Base-by-base conservation (phyloP, 1,140 invertebrate genomes). In the Drosophila arizonae region DNA sequence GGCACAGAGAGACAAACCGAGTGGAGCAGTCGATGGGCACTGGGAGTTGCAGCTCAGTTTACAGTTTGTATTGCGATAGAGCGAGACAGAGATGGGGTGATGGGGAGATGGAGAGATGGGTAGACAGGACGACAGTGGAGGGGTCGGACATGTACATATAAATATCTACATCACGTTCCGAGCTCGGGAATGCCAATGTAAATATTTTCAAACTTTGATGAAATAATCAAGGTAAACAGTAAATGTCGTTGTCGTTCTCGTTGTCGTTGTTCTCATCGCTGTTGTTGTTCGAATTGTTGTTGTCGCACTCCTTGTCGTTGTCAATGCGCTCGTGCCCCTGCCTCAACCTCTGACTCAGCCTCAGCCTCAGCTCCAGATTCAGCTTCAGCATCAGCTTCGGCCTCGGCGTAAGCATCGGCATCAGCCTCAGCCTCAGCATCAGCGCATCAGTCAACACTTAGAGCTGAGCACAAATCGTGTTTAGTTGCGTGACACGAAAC, bases 121-220 rank as follows among this genome's bases (percentile, higher is more conserved):
- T n/a, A n/a, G n/a, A n/a, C n/a, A n/a, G n/a, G n/a, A n/a, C n/a
- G 45, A 33, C 26, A 68, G 62, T 0, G 41, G 13, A n/a, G 3
- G 51, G 8, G 4, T 1, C 11, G 51, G 30, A 62, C 71, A 17
- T 26, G 9, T 76, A 87, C 88, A 76, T 87, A 87, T 87, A 87
- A 87, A 87, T 87, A 87, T 87, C 82, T 88, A 87, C 82, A 87
- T 87, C 82, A 87, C 82, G 82, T 87, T 82, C 82, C 82, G 65
- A 79, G 84, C 84, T 82, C 79, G 82, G 79, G 82, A 87, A 87
- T 87, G 82, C 82, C 82, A 87, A 87, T 87, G 82, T 87, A 87
- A 87, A 87, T 87, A 87, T 87, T 87, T 86, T 87, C 82, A 87
- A 87, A 87, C 82, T 87, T 87, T 87, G 82, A 87, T 87, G 82